Evolutionary conservation across 2,888 invertebrate genomes (phyloP), one percentile per base, ranked within the genome.

Genomic region (Aphodius sticticus): DNA sequence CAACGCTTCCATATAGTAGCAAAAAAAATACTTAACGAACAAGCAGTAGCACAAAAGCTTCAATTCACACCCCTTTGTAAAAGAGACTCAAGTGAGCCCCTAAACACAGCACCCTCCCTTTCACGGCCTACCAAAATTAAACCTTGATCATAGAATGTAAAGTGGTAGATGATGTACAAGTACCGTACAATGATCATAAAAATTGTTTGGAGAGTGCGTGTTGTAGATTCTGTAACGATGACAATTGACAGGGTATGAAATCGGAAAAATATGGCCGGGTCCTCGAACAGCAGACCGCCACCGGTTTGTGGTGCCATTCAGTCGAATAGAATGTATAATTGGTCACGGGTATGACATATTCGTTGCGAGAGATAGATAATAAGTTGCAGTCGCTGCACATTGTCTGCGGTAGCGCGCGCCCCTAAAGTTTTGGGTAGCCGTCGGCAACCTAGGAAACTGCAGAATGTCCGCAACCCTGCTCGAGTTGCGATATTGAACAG

Each of bases 291-390:
- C 53, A 1, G 53, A 53, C 53, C 53, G 12, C 53, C 53, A 53
- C 53, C 53, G 53, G 53, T 53, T 53, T 53, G 53, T 53, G 53
- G 53, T 53, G 1, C 53, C 53, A 53, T 53, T 53, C 53, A 53
- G 12, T 9, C 12, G 53, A 12, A 12, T 53, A 53, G 53, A 53
- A 53, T 53, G 1, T 53, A 12, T 53, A 12, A 53, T 53, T 53
- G 3, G 53, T 53, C 53, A 53, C 53, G 12, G 53, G 53, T 7
- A 12, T 53, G 53, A 53, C 53, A 26, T 26, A 53, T 7, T 53
- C 53, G 53, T 53, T 53, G 53, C 53, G 53, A 53, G 53, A 53
- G 53, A 53, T 53, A 53, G 53, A 53, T 53, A 53, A 53, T 53
- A 53, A 53, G 53, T 53, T 53, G 53, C 53, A 53, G 53, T 53